Evolutionary conservation across 2,113 vertebrate species (phyloP), one percentile per base, ranked within the genome.

Genomic region (Sula dactylatra): DNA sequence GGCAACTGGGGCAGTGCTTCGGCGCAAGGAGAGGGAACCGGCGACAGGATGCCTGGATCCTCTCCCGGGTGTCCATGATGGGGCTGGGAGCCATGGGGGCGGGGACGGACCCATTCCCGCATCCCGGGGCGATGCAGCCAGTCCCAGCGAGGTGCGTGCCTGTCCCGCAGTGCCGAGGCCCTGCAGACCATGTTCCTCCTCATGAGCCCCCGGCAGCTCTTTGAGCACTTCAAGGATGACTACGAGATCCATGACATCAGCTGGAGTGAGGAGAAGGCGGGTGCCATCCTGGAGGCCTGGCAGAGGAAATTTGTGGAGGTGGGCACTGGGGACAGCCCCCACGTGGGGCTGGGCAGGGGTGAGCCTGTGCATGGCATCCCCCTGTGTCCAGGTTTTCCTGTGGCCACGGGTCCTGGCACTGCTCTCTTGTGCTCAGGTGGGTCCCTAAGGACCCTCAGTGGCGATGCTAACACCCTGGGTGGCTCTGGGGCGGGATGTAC

Each of bases 241-340:
- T 99, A 99, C 1, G 99, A 99, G 98, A 99, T 99, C 40, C 99
- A 99, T 4, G 99, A 99, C 98, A 99, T 99, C 82, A 99, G 99
- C 98, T 99, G 99, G 99, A 99, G 99, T 0, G 99, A 99, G 93
- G 99, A 99, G 40, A 99, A 99, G 97, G 99, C 99, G 0, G 97
- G 98, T 4, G 98, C 98, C 40, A 99, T 99, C 97, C 98, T 99
- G 83, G 99, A 99, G 95, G 98, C 99, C 64, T 99, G 99, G 99
- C 99, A 99, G 98, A 98, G 99, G 97, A 99, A 99, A 94, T 99
- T 99, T 4, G 99, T 99, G 59, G 99, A 99, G 99, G 99, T 99
- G 84, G 8, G 93, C 34, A 69, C 4, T 0, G 0, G 16, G 34
- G n/a, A 14, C 49, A 61, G 19, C 49, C 5, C 31, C 24, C 4